Evolutionary conservation across 2,797 vertebrate species (phyloP).

Genomic region (Sparus aurata): DNA sequence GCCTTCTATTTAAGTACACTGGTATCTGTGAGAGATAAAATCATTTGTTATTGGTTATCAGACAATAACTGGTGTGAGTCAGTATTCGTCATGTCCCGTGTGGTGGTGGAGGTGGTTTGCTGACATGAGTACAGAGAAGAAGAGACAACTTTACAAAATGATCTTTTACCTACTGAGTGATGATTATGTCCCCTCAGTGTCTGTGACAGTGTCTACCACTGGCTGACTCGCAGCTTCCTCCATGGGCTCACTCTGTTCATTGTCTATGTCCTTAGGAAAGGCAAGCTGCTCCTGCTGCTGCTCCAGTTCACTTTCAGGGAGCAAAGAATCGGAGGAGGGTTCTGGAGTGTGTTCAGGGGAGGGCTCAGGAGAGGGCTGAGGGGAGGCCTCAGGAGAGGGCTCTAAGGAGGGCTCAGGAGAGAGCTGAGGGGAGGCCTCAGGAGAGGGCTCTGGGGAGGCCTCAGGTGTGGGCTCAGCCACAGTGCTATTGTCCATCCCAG

Average conservation of each 20-base stretch:
- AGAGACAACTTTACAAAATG: conserved; percentile 99
- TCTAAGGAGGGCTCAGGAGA: conserved; percentile 51
- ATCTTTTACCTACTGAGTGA: conserved; percentile 99
- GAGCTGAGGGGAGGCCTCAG: conserved; percentile 47
- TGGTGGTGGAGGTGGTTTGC: conserved; percentile 83
- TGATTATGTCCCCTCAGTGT: conserved; percentile 99
- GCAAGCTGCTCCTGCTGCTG: conserved; percentile 68
- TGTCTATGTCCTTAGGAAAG: conserved; percentile 90
- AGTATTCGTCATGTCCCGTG: conserved; percentile 92
- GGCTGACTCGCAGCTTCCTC: conserved; percentile 97
- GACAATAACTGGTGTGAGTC: conserved; percentile 88
- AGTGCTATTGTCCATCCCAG: conserved; percentile 88
- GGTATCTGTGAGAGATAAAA: conserved; percentile 95
- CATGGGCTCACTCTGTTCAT: conserved; percentile 94
- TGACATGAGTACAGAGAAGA: conserved; percentile 98
- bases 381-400: conserved; percentile 39
- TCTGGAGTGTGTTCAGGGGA: conserved; percentile 53
- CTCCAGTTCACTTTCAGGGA: conserved; percentile 64
- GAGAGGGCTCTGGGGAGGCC: conserved; percentile 42
- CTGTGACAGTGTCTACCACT: conserved; percentile 98
- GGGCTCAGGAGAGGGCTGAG: conserved; percentile 43
- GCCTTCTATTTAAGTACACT: conserved; percentile 97
- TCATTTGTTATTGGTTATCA: conserved; percentile 91
- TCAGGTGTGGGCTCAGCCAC: conserved; percentile 76
- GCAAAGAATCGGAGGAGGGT: conserved; percentile 50